Evolutionary conservation across 1,140 invertebrate species (phyloP).

Genomic region (Penaeus indicus): DNA sequence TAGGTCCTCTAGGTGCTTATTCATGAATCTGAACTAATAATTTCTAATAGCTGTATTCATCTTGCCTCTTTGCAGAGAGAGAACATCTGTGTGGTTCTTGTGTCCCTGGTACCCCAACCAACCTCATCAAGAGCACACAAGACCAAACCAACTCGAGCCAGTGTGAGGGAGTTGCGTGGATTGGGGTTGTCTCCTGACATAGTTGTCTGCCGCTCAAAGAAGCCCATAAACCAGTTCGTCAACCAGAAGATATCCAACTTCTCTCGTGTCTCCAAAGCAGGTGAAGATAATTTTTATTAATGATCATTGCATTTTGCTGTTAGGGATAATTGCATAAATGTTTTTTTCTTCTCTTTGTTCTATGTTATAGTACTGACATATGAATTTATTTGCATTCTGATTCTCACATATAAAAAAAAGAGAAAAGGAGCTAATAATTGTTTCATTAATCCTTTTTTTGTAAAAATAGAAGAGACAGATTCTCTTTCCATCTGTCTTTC

Average conservation of each 20-base stretch:
- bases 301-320: no score
- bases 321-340: no score
- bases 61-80: slow-evolving; percentile 73
- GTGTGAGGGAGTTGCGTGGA: slow-evolving; percentile 90
- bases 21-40: not conserved
- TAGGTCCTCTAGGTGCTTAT: no score
- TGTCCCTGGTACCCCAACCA: slow-evolving; percentile 92
- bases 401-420: no score
- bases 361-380: no score
- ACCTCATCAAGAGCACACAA: slow-evolving; percentile 94
- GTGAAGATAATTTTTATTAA: slow-evolving; percentile 70
- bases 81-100: slow-evolving; percentile 96
- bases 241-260: no score
- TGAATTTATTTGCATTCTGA: no score
- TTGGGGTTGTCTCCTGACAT: slow-evolving; percentile 97
- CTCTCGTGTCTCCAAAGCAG: no score
- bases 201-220: slow-evolving; percentile 94
- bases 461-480: no score
- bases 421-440: no score
- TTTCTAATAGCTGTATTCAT: not conserved
- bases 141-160: slow-evolving; percentile 98
- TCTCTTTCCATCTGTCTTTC: not conserved
- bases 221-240: slow-evolving; percentile 82
- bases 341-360: no score
- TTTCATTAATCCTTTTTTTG: no score